Conservation (phyloP, 1,140 invertebrate species). For the Macrocentrus cingulum region DNA sequence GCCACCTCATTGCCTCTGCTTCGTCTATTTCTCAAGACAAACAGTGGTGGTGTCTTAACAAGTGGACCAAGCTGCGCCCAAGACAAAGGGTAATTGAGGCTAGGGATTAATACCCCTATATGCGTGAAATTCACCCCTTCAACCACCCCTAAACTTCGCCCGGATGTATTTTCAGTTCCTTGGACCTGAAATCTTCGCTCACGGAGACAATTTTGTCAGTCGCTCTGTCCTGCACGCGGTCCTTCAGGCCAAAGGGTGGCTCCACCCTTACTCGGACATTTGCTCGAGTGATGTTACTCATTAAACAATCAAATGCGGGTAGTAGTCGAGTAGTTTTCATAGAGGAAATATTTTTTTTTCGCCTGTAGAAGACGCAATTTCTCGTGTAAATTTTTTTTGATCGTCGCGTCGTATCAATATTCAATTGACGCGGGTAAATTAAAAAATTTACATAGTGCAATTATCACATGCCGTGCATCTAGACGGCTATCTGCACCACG, state of each 20-base stretch:
- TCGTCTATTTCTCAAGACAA: constrained; percentile 55
- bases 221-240: background rate
- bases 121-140: constrained; percentile 4
- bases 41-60: constrained; percentile 61
- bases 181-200: constrained; percentile 30
- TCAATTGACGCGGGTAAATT: constrained; percentile 26
- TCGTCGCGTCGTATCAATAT: constrained; percentile 25
- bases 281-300: constrained; percentile 58
- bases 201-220: background rate
- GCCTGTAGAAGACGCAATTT: too few species aligned
- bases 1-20: constrained; percentile 10
- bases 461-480: constrained; percentile 48
- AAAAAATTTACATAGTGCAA: constrained; percentile 36
- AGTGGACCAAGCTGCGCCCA: constrained; percentile 61
- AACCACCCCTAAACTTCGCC: background rate
- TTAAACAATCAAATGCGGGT: constrained; percentile 61
- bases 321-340: constrained; percentile 29
- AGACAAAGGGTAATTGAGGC: constrained; percentile 62
- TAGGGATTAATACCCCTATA: constrained; percentile 60
- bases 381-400: too few species aligned
- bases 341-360: too few species aligned
- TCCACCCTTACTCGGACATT: constrained; percentile 37
- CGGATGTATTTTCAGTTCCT: constrained; percentile 11
- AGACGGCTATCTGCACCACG: constrained; percentile 26
- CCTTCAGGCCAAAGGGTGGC: too few species aligned